Percentiles rank a stretch among this genome's conserved stretches.
Evolutionary conservation across 2,888 invertebrate genomes (phyloP).

Genomic region (Euplagia quadripunctaria): DNA sequence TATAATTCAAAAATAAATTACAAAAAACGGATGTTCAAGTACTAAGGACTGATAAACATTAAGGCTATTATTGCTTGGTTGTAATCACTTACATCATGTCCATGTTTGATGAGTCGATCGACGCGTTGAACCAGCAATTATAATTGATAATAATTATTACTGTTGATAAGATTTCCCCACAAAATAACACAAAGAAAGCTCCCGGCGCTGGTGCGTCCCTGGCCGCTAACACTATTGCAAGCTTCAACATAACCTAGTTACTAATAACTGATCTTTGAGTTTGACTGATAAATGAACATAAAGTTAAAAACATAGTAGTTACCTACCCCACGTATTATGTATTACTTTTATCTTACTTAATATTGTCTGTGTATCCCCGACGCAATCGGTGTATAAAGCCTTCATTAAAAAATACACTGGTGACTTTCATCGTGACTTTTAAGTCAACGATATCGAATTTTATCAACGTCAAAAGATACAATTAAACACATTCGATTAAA

Average conservation of each 20-base stretch:
- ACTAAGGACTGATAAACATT: conserved; percentile 9
- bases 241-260: not conserved
- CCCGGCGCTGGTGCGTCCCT: not conserved
- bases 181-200: not conserved
- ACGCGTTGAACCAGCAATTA: not conserved
- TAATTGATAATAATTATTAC: not conserved
- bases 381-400: no score
- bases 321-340: no score
- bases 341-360: no score
- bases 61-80: conserved; percentile 2
- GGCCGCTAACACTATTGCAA: not conserved
- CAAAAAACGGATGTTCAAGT: not conserved
- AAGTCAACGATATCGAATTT: no score
- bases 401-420: no score
- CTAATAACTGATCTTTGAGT: no score
- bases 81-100: not conserved
- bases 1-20: not conserved
- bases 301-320: no score
- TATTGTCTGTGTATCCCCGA: no score
- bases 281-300: no score
- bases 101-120: not conserved
- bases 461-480: not conserved
- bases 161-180: not conserved
- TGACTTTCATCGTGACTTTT: no score
- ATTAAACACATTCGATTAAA: conserved; percentile 2